These are phyloP conservation scores for Coilia nasus DNA, from an alignment of 2,797 vertebrate species.

Conservation along the genomic window DNA sequence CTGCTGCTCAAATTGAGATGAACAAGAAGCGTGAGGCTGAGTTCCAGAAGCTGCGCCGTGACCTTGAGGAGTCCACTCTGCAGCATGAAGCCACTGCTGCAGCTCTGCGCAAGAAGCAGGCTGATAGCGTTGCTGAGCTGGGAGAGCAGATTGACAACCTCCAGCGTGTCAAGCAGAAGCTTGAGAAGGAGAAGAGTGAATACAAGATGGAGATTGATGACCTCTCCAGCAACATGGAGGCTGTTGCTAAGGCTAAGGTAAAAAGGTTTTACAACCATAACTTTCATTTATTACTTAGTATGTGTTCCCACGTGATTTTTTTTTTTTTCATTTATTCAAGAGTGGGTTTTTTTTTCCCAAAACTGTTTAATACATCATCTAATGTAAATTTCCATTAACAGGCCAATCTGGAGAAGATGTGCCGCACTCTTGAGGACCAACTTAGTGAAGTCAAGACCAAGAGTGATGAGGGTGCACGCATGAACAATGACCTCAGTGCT, in stretches of 20 bases:
- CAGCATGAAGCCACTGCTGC: slow-evolving; percentile 85
- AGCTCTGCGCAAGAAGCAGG: slow-evolving; percentile 84
- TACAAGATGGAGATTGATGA: slow-evolving; percentile 89
- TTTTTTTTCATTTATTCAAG: too few species aligned
- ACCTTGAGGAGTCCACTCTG: slow-evolving; percentile 86
- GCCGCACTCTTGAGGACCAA: slow-evolving; percentile 84
- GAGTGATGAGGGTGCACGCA: slow-evolving; percentile 78
- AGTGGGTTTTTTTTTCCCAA: too few species aligned
- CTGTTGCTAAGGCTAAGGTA: slow-evolving; percentile 85
- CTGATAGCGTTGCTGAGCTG: slow-evolving; percentile 82
- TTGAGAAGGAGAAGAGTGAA: slow-evolving; percentile 89
- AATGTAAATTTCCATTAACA: slow-evolving; percentile 52
- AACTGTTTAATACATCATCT: too few species aligned
- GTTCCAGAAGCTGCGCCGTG: slow-evolving; percentile 84
- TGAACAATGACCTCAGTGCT: slow-evolving; percentile 77
- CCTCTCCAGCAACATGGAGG: slow-evolving; percentile 82
- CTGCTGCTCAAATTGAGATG: slow-evolving; percentile 80
- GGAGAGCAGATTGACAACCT: slow-evolving; percentile 89
- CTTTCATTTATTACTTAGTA: too few species aligned
- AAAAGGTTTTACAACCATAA: neutral
- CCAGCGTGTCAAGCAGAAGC: slow-evolving; percentile 87
- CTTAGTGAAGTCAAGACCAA: slow-evolving; percentile 81
- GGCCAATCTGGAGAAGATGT: slow-evolving; percentile 86
- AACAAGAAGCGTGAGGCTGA: slow-evolving; percentile 89
- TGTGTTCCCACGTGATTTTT: too few species aligned